These are phyloP conservation scores for Rhyacophila brunnea DNA, from an alignment of 1,140 invertebrate genomes.

Conservation along the genomic window DNA sequence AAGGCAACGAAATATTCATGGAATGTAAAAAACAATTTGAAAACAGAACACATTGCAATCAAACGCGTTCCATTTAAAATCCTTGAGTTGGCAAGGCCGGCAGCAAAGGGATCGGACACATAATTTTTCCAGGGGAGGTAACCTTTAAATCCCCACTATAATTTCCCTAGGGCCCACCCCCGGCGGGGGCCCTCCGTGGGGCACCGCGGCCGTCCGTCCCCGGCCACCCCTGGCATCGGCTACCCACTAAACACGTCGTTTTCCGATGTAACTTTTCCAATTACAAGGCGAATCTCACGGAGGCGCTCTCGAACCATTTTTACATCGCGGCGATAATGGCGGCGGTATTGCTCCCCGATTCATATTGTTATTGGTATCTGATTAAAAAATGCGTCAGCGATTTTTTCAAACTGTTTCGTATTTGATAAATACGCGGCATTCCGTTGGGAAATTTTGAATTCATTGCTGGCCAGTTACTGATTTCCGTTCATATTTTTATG, in stretches of 20 bases:
- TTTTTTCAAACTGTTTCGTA: no score
- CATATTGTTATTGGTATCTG: no score
- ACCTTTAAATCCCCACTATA: constrained; percentile 38
- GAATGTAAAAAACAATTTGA: no score
- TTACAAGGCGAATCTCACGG: constrained; percentile 21
- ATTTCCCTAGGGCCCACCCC: constrained; percentile 31
- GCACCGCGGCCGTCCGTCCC: not conserved
- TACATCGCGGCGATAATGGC: no score
- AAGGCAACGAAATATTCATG: no score
- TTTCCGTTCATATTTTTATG: no score
- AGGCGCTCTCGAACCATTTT: no score
- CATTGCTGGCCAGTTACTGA: no score
- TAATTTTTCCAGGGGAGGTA: constrained; percentile 36
- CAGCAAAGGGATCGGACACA: constrained; percentile 19
- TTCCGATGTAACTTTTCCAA: constrained; percentile 35
- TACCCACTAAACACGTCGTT: constrained; percentile 32
- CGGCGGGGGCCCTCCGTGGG: constrained; percentile 6
- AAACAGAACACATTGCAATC: not conserved
- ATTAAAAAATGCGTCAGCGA: no score
- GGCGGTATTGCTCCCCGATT: no score
- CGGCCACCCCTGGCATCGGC: not conserved
- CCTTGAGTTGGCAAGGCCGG: not conserved
- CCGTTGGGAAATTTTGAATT: no score
- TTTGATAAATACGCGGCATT: no score
- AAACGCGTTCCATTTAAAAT: not conserved